Evolutionary conservation across 2,888 invertebrate species (phyloP), one percentile per base, ranked within the genome.

Genomic region (Leucoma salicis): DNA sequence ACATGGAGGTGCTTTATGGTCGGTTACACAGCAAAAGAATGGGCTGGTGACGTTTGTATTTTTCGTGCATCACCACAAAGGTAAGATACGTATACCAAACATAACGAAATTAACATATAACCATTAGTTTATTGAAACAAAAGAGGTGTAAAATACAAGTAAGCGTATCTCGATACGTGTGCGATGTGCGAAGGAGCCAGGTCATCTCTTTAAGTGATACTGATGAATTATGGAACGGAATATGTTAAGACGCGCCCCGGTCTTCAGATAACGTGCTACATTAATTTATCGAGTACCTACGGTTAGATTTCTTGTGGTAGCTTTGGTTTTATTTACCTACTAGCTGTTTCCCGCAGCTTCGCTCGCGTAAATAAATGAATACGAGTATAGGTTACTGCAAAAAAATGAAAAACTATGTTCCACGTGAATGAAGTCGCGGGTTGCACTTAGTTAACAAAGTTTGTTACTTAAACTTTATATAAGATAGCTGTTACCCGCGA

Each of bases 161-260:
- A 53, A 52, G 38, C 46, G 40, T 36, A 32, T 41, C 33, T 34
- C 25, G 36, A 10, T 24, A 15, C 13, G 27, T 24, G 44, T 18
- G 27, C 10, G 12, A 13, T 16, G 11, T 13, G 14, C 11, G 13
- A 46, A 38, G 36, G 43, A 41, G 45, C 53, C 58, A 52, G 70
- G 78, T 79, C 81, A 81, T 77, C 67, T 57, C 35, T 54, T 52
- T 70, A 65, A 78, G 78, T 74, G 75, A 55, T 56, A 43, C 35
- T 29, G 40, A 74, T 84, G 82, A 83, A 84, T 84, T 68, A 84
- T 82, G 75, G 78, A 84, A 49, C 49, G 35, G 69, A 70, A 74
- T 69, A 70, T 66, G 66, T 71, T 63, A 27, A 21, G 13, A 15
- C 24, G 14, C 15, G 29, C 38, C n/a, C 57, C 55, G 48, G 52